Evolutionary conservation across 2,888 invertebrate genomes (phyloP).

Genomic region (Adelphocoris suturalis): DNA sequence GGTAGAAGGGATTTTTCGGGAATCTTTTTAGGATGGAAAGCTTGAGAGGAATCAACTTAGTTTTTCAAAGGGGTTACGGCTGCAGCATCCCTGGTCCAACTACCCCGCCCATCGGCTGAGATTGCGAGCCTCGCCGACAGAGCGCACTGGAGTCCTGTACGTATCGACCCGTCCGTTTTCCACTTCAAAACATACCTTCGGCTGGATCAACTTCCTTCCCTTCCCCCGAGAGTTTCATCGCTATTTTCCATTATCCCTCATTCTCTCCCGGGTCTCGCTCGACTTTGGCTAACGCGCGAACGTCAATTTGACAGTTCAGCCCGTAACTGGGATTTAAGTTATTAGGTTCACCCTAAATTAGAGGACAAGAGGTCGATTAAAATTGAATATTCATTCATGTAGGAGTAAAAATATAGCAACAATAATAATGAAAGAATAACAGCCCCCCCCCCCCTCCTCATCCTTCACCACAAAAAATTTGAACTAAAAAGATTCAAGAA

Average conservation of each 20-base stretch:
- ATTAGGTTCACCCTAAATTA: neutral
- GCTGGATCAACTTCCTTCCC: slow-evolving; percentile 40
- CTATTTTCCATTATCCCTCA: slow-evolving; percentile 18
- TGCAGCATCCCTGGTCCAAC: slow-evolving; percentile 68
- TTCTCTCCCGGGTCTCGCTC: neutral
- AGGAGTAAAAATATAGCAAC: no score
- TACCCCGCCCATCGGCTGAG: slow-evolving; percentile 66
- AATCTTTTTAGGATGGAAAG: neutral
- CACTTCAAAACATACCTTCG: slow-evolving; percentile 56
- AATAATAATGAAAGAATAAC: no score
- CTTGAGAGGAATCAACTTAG: neutral
- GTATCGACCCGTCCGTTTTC: slow-evolving; percentile 59
- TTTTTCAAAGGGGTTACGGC: slow-evolving; percentile 26
- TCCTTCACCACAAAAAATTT: no score
- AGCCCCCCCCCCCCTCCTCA: no score
- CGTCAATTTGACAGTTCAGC: neutral
- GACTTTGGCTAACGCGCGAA: neutral
- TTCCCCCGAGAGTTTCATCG: neutral
- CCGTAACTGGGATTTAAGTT: neutral
- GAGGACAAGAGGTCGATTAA: neutral
- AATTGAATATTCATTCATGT: no score
- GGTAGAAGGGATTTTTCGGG: neutral
- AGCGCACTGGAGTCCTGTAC: neutral
- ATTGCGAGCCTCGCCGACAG: neutral
- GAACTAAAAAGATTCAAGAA: no score